Conservation (phyloP, 1,140 invertebrate genomes). For the Panagrolaimus sp. region DNA sequence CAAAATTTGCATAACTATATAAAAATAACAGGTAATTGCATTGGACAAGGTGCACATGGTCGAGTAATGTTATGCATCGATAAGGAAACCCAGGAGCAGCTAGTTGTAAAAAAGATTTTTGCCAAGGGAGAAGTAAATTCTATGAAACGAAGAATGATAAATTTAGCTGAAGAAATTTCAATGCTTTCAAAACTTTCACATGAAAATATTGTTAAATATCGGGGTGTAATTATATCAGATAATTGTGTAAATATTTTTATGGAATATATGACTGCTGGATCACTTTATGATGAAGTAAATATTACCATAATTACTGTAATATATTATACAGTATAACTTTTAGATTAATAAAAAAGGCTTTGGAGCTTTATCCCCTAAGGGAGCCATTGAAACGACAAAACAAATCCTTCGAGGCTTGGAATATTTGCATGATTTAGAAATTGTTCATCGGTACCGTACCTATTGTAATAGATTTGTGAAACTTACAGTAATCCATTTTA, state of each 20-base stretch:
- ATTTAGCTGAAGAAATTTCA: conserved; percentile 4
- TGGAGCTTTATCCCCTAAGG: not conserved
- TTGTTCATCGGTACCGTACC: not conserved
- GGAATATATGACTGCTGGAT: conserved; percentile 15
- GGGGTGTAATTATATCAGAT: not conserved
- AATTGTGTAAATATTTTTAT: conserved; percentile 16
- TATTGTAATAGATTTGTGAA: no score
- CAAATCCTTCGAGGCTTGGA: conserved; percentile 1
- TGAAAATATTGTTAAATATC: conserved; percentile 12
- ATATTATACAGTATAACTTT: not conserved
- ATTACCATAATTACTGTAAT: not conserved
- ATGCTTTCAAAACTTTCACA: not conserved
- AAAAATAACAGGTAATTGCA: not conserved
- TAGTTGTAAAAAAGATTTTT: conserved; percentile 12
- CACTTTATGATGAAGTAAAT: conserved; percentile 8
- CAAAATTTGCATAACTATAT: no score
- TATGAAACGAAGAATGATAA: not conserved
- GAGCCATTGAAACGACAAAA: not conserved
- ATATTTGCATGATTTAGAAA: not conserved
- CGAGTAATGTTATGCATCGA: conserved; percentile 8
- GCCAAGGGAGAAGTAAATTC: not conserved
- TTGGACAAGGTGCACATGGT: conserved; percentile 7
- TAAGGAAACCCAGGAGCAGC: not conserved
- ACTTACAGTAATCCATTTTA: not conserved
- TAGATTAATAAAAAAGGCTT: not conserved